Evolutionary conservation across 2,888 invertebrate genomes (phyloP), one percentile per base, ranked within the genome.

Genomic region (Elegia similella): DNA sequence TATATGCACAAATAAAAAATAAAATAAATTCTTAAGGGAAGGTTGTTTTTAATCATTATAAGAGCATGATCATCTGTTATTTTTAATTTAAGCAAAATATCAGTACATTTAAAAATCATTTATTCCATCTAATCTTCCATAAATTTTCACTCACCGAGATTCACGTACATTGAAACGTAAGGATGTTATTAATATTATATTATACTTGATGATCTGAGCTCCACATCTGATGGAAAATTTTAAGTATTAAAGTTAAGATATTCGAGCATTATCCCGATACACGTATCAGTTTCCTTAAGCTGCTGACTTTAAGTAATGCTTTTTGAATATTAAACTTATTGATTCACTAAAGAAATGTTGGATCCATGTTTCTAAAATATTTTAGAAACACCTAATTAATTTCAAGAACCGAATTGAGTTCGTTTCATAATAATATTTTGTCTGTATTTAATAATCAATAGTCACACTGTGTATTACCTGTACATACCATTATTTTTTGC

Each of bases 161-260:
- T 17, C 12, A 38, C 23, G 42, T 38, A 17, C 52, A 23, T 42
- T 52, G 17, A 52, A 8, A 42, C 12, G 13, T 52, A 52, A 52
- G 10, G 38, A 17, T 17, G 52, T 42, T 47, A 30, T 47, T 47
- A 52, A 42, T 52, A 52, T 52, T 52, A 52, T 23, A 52, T 52
- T 52, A 42, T 52, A 52, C 42, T 42, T 34, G 17, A 52, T 52
- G 23, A 12, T 42, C 17, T 38, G 12, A 38, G 38, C 38, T n/a
- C 46, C 2, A 23, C 52, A 15, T 38, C 52, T 52, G 17, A 52
- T 42, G 13, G 42, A 12, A 42, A 23, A 42, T 47, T 47, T 47
- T 47, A 7, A 47, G 12, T 23, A 47, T 47, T n/a, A 7, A 13
- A 47, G n/a, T 29, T n/a, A 29, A 29, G 47, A 23, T 23, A 47